Conservation (phyloP, 2,888 invertebrate species). For the Timema podura region DNA sequence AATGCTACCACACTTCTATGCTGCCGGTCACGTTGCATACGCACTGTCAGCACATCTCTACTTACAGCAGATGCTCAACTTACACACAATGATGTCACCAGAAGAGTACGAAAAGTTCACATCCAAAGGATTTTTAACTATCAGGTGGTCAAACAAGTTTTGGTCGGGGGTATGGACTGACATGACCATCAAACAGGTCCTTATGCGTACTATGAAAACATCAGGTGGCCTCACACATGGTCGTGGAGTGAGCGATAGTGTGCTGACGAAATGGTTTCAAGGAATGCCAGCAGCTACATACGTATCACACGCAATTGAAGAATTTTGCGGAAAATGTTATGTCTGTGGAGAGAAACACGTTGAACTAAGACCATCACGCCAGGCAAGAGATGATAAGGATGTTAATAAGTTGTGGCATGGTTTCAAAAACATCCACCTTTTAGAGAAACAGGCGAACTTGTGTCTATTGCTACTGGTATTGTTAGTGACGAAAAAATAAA, state of each 20-base stretch:
- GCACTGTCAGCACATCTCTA: constrained; percentile 1
- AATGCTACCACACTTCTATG: constrained; percentile 1
- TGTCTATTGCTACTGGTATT: too few relatives aligned
- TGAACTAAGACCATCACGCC: constrained; percentile 3
- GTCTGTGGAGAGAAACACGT: background rate
- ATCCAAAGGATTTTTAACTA: too few relatives aligned
- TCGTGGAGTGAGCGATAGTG: too few relatives aligned
- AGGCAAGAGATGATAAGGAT: constrained; percentile 5
- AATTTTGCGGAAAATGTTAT: background rate
- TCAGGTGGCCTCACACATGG: too few relatives aligned
- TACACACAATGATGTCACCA: too few relatives aligned
- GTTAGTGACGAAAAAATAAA: too few relatives aligned
- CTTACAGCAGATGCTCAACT: background rate
- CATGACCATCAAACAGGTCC: too few relatives aligned
- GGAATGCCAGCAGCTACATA: background rate
- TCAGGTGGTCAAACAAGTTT: too few relatives aligned
- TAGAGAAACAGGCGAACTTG: background rate
- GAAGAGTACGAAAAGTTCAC: too few relatives aligned
- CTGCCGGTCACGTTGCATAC: constrained; percentile 3
- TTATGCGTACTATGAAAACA: too few relatives aligned
- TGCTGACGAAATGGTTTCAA: too few relatives aligned
- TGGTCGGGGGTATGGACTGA: too few relatives aligned
- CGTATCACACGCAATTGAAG: constrained; percentile 4
- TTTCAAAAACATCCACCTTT: background rate
- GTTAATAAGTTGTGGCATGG: background rate